These are phyloP conservation scores for Aspiorhynchus laticeps DNA, from an alignment of 2,113 vertebrate genomes.

Conservation along the genomic window DNA sequence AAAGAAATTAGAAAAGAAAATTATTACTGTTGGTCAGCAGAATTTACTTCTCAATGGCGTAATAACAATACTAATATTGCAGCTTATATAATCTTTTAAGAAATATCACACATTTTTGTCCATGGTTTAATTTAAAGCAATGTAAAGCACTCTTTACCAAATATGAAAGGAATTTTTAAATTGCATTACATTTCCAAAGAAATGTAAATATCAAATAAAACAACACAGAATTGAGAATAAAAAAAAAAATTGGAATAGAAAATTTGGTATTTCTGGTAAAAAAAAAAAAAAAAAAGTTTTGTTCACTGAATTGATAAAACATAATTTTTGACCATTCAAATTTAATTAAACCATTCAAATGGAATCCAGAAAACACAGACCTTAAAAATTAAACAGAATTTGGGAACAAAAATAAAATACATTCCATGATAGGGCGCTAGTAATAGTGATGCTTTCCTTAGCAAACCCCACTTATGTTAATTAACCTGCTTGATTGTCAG, in stretches of 20 bases:
- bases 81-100: neutral
- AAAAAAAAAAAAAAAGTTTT: no score
- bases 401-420: no score
- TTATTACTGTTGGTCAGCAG: neutral
- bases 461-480: neutral
- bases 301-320: no score
- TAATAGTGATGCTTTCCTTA: no score
- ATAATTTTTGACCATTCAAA: no score
- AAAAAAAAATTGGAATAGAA: no score
- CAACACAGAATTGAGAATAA: neutral
- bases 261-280: no score
- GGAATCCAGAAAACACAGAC: no score
- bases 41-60: neutral
- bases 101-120: neutral
- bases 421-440: no score
- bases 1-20: neutral
- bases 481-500: conserved; percentile 63
- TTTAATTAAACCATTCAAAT: no score
- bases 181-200: neutral
- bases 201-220: neutral
- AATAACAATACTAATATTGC: neutral
- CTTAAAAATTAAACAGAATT: no score
- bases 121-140: neutral
- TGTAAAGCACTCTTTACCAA: neutral
- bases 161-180: neutral